phyloP scores from a whole-genome alignment of 2,888 invertebrate species.

The Abscondita cerata region DNA sequence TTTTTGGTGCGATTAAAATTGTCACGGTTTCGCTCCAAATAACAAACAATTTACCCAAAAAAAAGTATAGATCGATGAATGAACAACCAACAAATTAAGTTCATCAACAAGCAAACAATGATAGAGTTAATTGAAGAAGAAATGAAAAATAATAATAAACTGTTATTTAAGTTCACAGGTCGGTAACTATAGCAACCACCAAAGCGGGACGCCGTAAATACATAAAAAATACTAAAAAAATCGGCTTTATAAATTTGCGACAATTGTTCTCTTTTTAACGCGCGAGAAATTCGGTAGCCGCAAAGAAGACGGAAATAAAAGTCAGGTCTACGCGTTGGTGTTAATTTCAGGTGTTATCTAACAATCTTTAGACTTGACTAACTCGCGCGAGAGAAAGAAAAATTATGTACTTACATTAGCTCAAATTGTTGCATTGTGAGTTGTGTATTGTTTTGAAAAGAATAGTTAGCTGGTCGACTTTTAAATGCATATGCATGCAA shows the following conservation, averaged over 20 bases:
- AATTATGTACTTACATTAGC: slow-evolving; percentile 57
- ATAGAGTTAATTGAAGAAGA: slow-evolving; percentile 32
- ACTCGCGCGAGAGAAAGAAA: slow-evolving; percentile 61
- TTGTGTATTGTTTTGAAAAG: slow-evolving; percentile 52
- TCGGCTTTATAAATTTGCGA: slow-evolving; percentile 17
- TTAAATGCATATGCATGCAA: slow-evolving; percentile 61
- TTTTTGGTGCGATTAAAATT: background rate
- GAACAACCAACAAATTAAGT: slow-evolving; percentile 23
- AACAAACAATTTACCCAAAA: slow-evolving; percentile 26
- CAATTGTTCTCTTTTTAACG: slow-evolving; percentile 30
- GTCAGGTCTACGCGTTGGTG: slow-evolving; percentile 54
- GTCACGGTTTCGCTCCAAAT: slow-evolving; percentile 30
- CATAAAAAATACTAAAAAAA: slow-evolving; percentile 53
- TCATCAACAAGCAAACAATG: slow-evolving; percentile 20
- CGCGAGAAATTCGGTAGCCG: slow-evolving; percentile 18
- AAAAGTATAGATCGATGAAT: slow-evolving; percentile 24
- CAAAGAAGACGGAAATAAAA: slow-evolving; percentile 34
- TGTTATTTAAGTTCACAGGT: slow-evolving; percentile 56
- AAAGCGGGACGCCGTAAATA: slow-evolving; percentile 58
- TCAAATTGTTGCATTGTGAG: slow-evolving; percentile 47
- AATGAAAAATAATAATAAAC: slow-evolving; percentile 22
- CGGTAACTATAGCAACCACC: slow-evolving; percentile 56
- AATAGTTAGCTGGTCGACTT: slow-evolving; percentile 46
- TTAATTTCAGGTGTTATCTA: slow-evolving; percentile 61
- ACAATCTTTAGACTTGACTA: slow-evolving; percentile 61